Percentiles rank a stretch among this genome's conserved stretches.
These are phyloP conservation scores for Cydia strobilella DNA, from an alignment of 1,140 invertebrate species.

Conservation along the genomic window DNA sequence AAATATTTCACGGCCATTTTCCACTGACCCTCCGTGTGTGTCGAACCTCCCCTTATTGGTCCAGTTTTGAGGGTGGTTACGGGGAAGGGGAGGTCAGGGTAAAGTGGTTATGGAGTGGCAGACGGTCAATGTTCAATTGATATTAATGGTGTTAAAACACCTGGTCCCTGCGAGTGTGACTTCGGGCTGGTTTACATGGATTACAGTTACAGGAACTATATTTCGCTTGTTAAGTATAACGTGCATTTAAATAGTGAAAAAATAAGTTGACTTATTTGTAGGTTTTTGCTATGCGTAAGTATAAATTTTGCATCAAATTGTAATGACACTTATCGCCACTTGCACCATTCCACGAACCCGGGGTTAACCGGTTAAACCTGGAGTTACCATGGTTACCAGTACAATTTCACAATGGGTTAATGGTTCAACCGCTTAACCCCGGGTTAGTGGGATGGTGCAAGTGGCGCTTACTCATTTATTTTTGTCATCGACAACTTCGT, in stretches of 20 bases:
- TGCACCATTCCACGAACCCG: too few species aligned
- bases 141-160: constrained; percentile 73
- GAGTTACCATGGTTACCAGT: too few species aligned
- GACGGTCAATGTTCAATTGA: constrained; percentile 73
- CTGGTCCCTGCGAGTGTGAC: constrained; percentile 61
- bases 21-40: constrained; percentile 45
- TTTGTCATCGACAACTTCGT: too few species aligned
- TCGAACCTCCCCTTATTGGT: constrained; percentile 33
- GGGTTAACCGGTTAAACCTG: too few species aligned
- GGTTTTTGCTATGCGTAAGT: too few species aligned
- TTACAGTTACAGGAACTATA: not conserved
- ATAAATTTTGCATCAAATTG: too few species aligned
- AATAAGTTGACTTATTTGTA: not conserved
- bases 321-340: too few species aligned
- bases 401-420: too few species aligned
- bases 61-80: constrained; percentile 35
- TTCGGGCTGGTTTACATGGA: constrained; percentile 54
- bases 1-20: constrained; percentile 65
- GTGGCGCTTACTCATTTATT: too few species aligned
- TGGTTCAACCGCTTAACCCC: too few species aligned
- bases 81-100: constrained; percentile 49
- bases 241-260: not conserved
- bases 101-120: constrained; percentile 50
- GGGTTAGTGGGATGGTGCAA: too few species aligned
- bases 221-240: not conserved